Evolutionary conservation across 2,113 vertebrate genomes (phyloP).

Genomic region (Chaenogobius annularis): DNA sequence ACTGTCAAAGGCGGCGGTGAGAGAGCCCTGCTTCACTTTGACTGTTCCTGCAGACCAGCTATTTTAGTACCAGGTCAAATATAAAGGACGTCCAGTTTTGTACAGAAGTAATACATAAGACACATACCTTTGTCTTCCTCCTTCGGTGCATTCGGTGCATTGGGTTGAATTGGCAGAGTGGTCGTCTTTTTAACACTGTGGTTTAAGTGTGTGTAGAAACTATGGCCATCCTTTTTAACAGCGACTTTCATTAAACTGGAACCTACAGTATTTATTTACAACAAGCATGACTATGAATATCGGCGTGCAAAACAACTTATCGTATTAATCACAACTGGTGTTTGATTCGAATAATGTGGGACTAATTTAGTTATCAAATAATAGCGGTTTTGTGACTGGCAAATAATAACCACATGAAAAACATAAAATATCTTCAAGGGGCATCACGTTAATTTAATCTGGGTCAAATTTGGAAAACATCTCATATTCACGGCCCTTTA

Average conservation of each 20-base stretch:
- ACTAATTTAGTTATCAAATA: too few species aligned
- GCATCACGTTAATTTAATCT: too few species aligned
- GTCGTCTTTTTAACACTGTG: not conserved
- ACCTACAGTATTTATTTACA: constrained; percentile 68
- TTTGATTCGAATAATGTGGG: too few species aligned
- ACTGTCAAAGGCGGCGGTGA: constrained; percentile 85
- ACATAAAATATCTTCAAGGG: too few species aligned
- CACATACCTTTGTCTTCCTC: constrained; percentile 32
- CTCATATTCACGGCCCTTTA: too few species aligned
- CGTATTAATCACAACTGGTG: too few species aligned
- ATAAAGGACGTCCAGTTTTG: not conserved
- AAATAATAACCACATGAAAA: too few species aligned
- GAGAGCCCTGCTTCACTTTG: constrained; percentile 81
- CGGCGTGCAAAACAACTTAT: too few species aligned
- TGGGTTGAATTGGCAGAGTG: constrained; percentile 35
- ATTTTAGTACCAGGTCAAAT: not conserved
- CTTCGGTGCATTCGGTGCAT: constrained; percentile 10
- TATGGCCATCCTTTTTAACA: constrained; percentile 87
- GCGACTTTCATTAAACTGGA: constrained; percentile 81
- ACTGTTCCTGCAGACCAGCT: constrained; percentile 31
- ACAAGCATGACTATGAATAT: too few species aligned
- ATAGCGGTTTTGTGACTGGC: too few species aligned
- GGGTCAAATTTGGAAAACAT: too few species aligned
- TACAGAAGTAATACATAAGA: not conserved
- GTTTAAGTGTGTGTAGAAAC: constrained; percentile 84